These are phyloP conservation scores for Sebastes fasciatus DNA, from an alignment of 2,113 vertebrate species.

Conservation along the genomic window DNA sequence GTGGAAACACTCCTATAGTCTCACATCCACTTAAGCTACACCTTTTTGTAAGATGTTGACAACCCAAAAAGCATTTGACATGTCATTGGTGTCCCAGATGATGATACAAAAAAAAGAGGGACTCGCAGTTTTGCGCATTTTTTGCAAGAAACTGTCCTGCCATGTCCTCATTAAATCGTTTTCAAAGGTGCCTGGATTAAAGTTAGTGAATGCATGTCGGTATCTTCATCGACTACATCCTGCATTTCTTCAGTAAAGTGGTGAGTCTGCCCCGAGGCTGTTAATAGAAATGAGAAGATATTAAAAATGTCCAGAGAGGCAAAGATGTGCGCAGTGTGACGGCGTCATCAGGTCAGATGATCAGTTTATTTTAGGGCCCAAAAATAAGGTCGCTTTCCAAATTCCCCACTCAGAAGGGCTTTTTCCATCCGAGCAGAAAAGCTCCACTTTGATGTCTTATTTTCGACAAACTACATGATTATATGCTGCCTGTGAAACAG, in stretches of 20 bases:
- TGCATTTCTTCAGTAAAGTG: conserved; percentile 1
- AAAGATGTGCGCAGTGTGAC: conserved; percentile 57
- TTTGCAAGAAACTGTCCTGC: not conserved
- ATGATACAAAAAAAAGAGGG: not conserved
- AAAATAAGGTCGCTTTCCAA: conserved; percentile 76
- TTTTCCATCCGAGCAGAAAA: conserved; percentile 5
- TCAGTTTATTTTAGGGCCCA: conserved; percentile 76
- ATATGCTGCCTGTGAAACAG: not conserved
- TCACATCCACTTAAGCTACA: not conserved
- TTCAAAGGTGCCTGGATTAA: conserved; percentile 2
- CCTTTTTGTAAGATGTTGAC: not conserved
- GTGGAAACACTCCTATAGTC: conserved; percentile 16
- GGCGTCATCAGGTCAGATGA: conserved; percentile 72
- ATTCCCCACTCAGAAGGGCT: conserved; percentile 10
- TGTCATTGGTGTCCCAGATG: not conserved
- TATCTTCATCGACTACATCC: not conserved
- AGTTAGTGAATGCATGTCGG: not conserved
- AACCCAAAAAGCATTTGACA: not conserved
- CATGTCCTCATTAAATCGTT: not conserved
- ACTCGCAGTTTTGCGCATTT: not conserved
- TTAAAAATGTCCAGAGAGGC: conserved; percentile 45
- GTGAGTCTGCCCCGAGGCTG: not conserved
- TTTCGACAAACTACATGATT: not conserved
- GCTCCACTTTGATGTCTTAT: not conserved
- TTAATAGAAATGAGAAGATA: conserved; percentile 26